Base-by-base conservation (phyloP, 1,140 invertebrate genomes). In the Drosophila persimilis region DNA sequence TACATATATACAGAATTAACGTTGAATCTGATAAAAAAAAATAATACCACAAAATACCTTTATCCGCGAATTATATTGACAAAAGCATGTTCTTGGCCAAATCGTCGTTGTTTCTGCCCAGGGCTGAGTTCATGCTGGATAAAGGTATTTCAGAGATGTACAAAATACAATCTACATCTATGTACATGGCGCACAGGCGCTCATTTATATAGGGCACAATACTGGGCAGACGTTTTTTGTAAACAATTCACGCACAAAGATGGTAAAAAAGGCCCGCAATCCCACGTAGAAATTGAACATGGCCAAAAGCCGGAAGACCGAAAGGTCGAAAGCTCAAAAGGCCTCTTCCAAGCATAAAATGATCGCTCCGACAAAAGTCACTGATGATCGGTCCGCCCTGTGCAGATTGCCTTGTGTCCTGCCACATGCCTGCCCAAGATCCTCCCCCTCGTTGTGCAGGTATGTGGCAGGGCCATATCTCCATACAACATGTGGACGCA, bases 141-240 rank as follows among this genome's bases (percentile, higher is more conserved):
- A 90, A 90, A 85, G 81, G 80, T 76, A 73, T 77, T 83, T 77
- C 17, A 35, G 29, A 41, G 62, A 59, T 15, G 24, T 26, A 26
- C 9, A 9, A 62, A 22, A 53, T 22, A 50, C 44, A 44, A 72
- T 24, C 29, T 22, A 77, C 65, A 77, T 69, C 70, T 83, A 70
- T 84, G 78, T 76, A 75, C 50, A 65, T 66, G 59, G 54, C 59
- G 43, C 6, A 43, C 65, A 81, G 59, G 54, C 59, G 43, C 6
- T 39, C 65, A 81, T 85, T 73, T 84, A 77, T 74, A 88, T 83
- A 72, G 54, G 61, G 52, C 57, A 26, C 50, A 85, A 86, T 89
- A 90, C 81, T 91, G 90, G 90, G 90, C 90, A 91, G 90, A 91
- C 90, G 90, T 91, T 91, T 91, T 91, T 91, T 91, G 90, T 91